phyloP scores from a whole-genome alignment of 2,113 vertebrate genomes.

The Empidonax alnorum region DNA sequence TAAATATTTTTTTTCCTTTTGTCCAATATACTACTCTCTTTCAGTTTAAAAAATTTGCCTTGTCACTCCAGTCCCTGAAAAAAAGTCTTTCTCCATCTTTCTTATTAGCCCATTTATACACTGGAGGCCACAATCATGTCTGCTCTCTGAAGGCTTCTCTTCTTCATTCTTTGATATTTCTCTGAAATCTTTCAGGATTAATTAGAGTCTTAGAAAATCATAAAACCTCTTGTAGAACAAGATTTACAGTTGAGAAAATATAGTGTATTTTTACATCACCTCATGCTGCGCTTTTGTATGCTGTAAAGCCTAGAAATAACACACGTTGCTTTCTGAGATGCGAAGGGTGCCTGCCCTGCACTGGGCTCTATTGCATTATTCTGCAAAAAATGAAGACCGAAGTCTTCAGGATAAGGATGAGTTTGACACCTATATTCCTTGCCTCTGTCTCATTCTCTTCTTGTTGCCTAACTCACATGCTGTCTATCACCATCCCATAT shows the following conservation, averaged over 20 bases:
- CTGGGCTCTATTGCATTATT: background rate
- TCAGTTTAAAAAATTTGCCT: background rate
- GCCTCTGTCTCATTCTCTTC: background rate
- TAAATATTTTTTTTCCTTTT: background rate
- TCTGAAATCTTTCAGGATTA: background rate
- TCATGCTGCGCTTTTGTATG: background rate
- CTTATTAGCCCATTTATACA: background rate
- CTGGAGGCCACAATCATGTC: background rate
- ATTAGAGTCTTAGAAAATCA: background rate
- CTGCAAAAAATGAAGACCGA: background rate
- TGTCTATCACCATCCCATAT: background rate
- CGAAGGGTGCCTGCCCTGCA: background rate
- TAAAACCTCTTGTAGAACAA: background rate
- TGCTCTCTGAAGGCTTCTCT: background rate
- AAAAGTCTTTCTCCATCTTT: background rate
- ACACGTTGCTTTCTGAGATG: accelerated
- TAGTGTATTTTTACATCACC: background rate
- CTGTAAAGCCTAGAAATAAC: background rate
- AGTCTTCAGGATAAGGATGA: background rate
- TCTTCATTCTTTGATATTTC: background rate
- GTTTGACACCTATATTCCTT: background rate
- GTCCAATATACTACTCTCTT: background rate
- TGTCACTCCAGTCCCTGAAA: background rate
- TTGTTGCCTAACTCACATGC: background rate
- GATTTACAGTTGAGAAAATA: background rate